Base-by-base conservation (phyloP, 2,113 vertebrate species). In the Oreotragus oreotragus region DNA sequence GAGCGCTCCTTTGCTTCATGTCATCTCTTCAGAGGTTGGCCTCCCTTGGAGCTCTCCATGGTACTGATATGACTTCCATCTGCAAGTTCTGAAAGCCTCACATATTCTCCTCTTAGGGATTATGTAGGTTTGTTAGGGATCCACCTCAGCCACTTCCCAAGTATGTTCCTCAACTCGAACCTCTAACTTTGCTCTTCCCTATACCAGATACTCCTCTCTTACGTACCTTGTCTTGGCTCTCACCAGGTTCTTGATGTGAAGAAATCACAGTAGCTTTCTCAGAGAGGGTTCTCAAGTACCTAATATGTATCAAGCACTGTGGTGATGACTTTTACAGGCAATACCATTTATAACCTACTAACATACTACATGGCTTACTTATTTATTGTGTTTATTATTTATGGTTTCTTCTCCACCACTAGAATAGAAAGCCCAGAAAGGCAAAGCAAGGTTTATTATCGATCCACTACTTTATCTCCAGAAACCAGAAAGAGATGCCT, bases 41-140 rank as follows among this genome's bases (percentile, higher is more conserved):
- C 7, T 70, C 36, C 6, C 13, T 1, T 27, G 30, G 95, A 97
- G 70, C 95, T 98, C 53, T 98, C 98, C 94, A 0, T 95, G 97
- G 98, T 98, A 1, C 97, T 98, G 90, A 94, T 21, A 79, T 12
- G 43, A 81, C 25, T 79, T 93, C 3, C 23, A 30, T 45, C 13
- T 30, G 28, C 19, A 3, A 23, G 30, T 36, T 25, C 57, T 73
- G 58, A 93, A 85, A 77, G 58, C 27, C 16, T 66, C 57, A 43
- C 2, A 3, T 2, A 5, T 93, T 84, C 27, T 64, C 13, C 25
- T 27, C 49, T 17, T 25, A 55, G 43, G 7, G 12, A 76, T 25
- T 51, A 16, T 0, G 0, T 28, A 66, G 12, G 19, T 77, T 88
- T 93, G 13, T 89, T 27, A 84, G 84, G n/a, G 8, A 64, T 62